These are phyloP conservation scores for Halichoerus grypus DNA, from an alignment of 2,113 vertebrate species.

Conservation along the genomic window DNA sequence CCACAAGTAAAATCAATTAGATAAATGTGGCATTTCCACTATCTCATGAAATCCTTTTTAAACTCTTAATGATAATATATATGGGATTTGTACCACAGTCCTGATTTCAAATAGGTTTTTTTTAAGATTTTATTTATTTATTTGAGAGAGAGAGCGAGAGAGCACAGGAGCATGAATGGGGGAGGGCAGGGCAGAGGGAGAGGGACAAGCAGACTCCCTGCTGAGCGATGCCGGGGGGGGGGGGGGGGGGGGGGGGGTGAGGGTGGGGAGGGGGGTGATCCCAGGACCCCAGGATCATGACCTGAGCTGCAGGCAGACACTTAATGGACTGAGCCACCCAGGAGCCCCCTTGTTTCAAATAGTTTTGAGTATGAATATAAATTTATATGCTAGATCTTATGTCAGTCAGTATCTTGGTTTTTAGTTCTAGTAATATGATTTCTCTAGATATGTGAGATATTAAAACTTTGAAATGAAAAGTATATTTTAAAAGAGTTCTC, in stretches of 20 bases:
- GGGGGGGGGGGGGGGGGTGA: too few relatives aligned
- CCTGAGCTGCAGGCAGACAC: background rate
- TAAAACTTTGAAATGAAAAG: slow-evolving; percentile 22
- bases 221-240: background rate
- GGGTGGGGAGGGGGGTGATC: background rate
- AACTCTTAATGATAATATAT: background rate
- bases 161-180: background rate
- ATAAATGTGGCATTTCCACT: slow-evolving; percentile 31
- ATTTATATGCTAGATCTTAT: background rate
- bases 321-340: background rate
- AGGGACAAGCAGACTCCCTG: background rate
- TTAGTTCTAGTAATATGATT: slow-evolving; percentile 42
- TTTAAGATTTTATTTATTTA: background rate
- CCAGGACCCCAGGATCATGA: background rate
- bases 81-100: background rate
- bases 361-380: slow-evolving; percentile 30
- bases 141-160: background rate
- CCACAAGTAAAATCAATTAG: background rate
- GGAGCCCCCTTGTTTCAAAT: background rate
- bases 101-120: background rate
- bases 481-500: background rate
- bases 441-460: background rate
- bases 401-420: background rate
- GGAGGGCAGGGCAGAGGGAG: background rate
- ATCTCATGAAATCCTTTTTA: background rate